Conservation (phyloP, 92 coral and sea anemone genomes). For the Porites lobata region DNA sequence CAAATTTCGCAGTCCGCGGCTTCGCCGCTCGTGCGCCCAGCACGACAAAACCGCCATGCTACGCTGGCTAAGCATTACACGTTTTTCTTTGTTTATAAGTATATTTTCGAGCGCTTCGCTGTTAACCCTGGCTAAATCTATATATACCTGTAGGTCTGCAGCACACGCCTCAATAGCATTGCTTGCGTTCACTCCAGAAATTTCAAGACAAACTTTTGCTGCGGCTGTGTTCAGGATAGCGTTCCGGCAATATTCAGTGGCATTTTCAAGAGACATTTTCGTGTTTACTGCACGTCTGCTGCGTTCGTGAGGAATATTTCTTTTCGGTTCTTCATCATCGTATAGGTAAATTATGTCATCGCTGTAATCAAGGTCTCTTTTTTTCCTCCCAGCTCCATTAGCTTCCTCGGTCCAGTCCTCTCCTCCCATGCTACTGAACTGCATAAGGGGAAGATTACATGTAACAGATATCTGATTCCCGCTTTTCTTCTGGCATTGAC, state of each 20-base stretch:
- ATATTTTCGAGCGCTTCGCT: too few relatives aligned
- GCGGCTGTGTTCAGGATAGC: slow-evolving; percentile 60
- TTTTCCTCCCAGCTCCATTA: neutral
- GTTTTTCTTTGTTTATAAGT: too few relatives aligned
- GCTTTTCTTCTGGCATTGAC: neutral
- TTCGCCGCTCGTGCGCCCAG: too few relatives aligned
- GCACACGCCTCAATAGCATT: slow-evolving; percentile 57
- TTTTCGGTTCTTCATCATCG: slow-evolving; percentile 34
- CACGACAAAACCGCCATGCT: too few relatives aligned
- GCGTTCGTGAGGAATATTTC: slow-evolving; percentile 20
- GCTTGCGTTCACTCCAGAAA: slow-evolving; percentile 55
- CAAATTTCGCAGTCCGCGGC: too few relatives aligned
- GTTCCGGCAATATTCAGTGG: slow-evolving; percentile 65
- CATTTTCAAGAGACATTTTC: slow-evolving; percentile 58
- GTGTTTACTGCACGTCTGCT: slow-evolving; percentile 43
- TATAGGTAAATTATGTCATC: slow-evolving; percentile 74
- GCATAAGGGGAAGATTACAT: slow-evolving; percentile 4
- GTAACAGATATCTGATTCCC: neutral
- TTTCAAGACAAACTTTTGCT: slow-evolving; percentile 59
- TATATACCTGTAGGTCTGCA: slow-evolving; percentile 53
- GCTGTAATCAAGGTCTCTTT: slow-evolving; percentile 54
- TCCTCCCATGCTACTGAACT: neutral
- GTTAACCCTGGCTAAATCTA: too few relatives aligned
- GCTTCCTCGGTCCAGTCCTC: neutral
- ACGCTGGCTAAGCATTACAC: too few relatives aligned